Base-by-base conservation (phyloP, 1,140 invertebrate genomes). In the Stegodyphus dumicola region DNA sequence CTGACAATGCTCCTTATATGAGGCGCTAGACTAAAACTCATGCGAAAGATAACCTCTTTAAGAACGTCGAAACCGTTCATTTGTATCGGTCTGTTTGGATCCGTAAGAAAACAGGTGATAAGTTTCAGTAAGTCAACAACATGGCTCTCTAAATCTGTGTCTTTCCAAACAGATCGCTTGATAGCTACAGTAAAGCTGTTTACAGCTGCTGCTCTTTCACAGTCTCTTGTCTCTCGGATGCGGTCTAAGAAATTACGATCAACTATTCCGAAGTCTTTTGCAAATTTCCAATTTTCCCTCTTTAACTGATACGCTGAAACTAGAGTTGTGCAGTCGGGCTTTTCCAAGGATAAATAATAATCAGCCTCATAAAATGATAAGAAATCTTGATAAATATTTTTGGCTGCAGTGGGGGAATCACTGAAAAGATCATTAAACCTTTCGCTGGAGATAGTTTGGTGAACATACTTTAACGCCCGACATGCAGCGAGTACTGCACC, bases 1-100 rank as follows among this genome's bases (percentile, higher is more conserved):
- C 52, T 33, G 2, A 70, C 18, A 0, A 77, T n/a, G 9, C 5
- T 33, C 7, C 11, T 2, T n/a, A 85, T 5, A 7, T 77, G 49
- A 49, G 81, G 64, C 1, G 81, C 17, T 15, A 85, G 13, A 67
- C 56, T 9, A 13, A 54, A 85, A 5, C 81, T 53, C 73, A 85
- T 70, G 6, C 48, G 67, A 9, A 9, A 7, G 15, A 60, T 17
- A 9, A 85, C 17, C 17, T 85, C 64, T 18, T 70, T 76, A 15
- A 85, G 7, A 56, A 77, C 69, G 9, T 77, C 74, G 2, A 76
- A 60, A 2, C 81, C 66, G n/a, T 33, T 70, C 15, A 76, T 49
- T 9, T 85, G 81, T 6, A 77, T 48, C 4, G n/a, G 13, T 11
- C 65, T 52, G 17, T 76, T 70, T 2, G 7, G 7, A 13, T 75